A percentile compares a stretch with the other conserved stretches of the same genome.
These are phyloP conservation scores for Trachurus trachurus DNA, from an alignment of 2,797 vertebrate genomes.

Conservation along the genomic window DNA sequence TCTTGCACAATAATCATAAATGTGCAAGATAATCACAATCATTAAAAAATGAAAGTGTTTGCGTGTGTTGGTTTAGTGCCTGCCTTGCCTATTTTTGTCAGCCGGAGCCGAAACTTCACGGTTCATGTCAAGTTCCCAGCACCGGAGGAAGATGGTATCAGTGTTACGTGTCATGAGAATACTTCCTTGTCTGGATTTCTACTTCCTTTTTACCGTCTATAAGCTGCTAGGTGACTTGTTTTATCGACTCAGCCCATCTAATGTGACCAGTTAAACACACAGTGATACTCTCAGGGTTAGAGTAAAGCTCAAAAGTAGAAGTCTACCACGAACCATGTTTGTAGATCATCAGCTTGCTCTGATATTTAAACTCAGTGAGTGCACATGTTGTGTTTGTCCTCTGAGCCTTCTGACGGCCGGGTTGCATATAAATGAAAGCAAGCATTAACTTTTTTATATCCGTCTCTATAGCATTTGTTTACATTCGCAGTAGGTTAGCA, in stretches of 20 bases:
- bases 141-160: constrained; percentile 9
- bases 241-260: background rate
- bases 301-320: no score
- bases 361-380: no score
- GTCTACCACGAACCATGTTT: no score
- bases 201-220: constrained; percentile 57
- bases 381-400: background rate
- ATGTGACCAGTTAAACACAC: background rate
- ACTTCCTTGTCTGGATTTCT: constrained; percentile 52
- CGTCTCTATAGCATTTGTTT: constrained; percentile 40
- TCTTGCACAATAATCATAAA: background rate
- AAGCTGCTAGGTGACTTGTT: background rate
- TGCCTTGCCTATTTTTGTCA: background rate
- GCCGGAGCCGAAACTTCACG: background rate
- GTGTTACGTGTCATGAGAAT: constrained; percentile 21
- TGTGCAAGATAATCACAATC: no score
- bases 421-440: constrained; percentile 11
- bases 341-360: no score
- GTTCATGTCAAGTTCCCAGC: constrained; percentile 26
- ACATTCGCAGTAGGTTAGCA: constrained; percentile 6
- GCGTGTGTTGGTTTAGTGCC: background rate
- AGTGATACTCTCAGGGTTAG: no score
- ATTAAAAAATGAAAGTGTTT: constrained; percentile 1
- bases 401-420: background rate
- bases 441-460: constrained; percentile 42